Percentiles rank a stretch among this genome's conserved stretches.
These are phyloP conservation scores for Hartigia nigra DNA, from an alignment of 2,888 invertebrate genomes.

Conservation along the genomic window DNA sequence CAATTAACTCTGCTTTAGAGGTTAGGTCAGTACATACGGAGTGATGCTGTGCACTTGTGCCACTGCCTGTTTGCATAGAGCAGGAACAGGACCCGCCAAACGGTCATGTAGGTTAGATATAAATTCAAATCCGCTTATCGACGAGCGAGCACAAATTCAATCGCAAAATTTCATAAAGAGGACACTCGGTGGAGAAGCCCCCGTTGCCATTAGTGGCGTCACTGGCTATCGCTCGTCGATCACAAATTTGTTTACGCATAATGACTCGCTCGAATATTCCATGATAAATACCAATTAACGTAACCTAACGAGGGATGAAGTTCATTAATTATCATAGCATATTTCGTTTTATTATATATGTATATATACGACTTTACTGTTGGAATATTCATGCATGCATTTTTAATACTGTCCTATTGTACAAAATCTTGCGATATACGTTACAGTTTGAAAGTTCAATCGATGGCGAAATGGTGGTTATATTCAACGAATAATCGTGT, in stretches of 20 bases:
- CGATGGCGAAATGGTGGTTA: not conserved
- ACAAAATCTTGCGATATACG: not conserved
- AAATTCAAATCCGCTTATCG: conserved; percentile 38
- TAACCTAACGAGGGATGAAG: not conserved
- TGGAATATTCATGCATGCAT: too few relatives aligned
- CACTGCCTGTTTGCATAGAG: not conserved
- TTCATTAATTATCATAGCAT: not conserved
- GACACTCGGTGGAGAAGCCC: not conserved
- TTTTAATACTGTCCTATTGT: not conserved
- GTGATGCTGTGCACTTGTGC: not conserved
- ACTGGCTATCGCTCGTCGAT: not conserved
- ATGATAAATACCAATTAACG: conserved; percentile 6
- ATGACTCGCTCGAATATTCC: not conserved
- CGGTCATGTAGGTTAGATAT: conserved; percentile 11
- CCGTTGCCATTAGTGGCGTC: not conserved
- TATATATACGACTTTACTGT: not conserved
- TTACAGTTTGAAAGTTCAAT: not conserved
- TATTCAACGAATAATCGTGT: not conserved
- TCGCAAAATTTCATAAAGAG: conserved; percentile 26
- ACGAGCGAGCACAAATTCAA: conserved; percentile 27
- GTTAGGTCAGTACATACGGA: conserved; percentile 1
- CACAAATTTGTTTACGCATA: not conserved
- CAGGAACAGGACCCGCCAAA: not conserved
- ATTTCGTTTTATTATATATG: not conserved
- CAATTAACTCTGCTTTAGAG: conserved; percentile 12